Conservation (phyloP, 2,113 vertebrate species). For the Ramphastos sulfuratus region DNA sequence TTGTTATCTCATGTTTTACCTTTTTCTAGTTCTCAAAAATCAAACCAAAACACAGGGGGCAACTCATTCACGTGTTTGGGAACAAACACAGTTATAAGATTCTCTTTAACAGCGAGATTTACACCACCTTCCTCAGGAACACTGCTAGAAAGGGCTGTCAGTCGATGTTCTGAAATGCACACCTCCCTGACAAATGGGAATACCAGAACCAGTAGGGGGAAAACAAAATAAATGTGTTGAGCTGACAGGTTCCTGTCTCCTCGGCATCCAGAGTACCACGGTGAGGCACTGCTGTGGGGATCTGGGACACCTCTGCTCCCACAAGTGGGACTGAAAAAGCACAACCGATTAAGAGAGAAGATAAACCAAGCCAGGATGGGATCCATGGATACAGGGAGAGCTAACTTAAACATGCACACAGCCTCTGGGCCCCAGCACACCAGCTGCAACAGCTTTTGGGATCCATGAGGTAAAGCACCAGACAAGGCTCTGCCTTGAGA, state of each 20-base stretch:
- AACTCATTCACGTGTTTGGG: neutral
- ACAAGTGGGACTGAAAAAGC: neutral
- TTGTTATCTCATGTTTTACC: neutral
- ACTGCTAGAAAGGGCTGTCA: neutral
- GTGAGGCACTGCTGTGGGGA: neutral
- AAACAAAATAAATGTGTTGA: neutral
- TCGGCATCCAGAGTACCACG: neutral
- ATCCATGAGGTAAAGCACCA: neutral
- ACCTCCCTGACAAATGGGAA: neutral
- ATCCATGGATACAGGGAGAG: neutral
- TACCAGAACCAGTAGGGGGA: neutral
- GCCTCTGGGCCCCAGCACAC: neutral
- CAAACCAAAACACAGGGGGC: neutral
- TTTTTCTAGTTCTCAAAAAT: neutral
- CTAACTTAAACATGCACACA: neutral
- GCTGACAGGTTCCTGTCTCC: neutral
- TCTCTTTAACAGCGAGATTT: neutral
- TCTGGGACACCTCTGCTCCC: neutral
- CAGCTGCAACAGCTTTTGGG: neutral
- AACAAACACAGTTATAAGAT: neutral
- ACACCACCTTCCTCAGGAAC: neutral
- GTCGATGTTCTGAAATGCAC: neutral
- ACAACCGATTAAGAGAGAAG: neutral
- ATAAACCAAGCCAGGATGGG: neutral
- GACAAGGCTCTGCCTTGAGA: neutral